phyloP scores from a whole-genome alignment of 1,140 invertebrate genomes.

The Brachionus asplanchnoidis region DNA sequence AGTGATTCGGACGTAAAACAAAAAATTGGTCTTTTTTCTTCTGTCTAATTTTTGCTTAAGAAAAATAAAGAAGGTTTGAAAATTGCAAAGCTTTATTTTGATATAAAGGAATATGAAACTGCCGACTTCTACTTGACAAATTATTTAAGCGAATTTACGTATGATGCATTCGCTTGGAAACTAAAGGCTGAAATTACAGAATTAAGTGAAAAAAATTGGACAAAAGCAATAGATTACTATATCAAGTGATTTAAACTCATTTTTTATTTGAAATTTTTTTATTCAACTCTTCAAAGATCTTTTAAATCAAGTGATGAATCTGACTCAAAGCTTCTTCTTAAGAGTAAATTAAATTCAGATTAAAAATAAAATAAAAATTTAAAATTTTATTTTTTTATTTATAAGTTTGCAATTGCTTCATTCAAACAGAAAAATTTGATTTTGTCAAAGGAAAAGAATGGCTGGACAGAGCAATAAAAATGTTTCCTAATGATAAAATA shows the following conservation, averaged over 20 bases:
- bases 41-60: background rate
- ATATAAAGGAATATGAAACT: constrained; percentile 27
- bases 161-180: constrained; percentile 32
- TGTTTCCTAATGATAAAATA: background rate
- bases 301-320: background rate
- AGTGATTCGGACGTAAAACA: background rate
- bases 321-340: background rate
- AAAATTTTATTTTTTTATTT: background rate
- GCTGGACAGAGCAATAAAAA: background rate
- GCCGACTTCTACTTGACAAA: constrained; percentile 17
- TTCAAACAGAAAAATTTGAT: background rate
- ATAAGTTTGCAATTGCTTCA: constrained; percentile 31
- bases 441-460: constrained; percentile 22
- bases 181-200: background rate
- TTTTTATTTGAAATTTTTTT: no score
- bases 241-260: background rate
- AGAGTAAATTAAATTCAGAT: background rate
- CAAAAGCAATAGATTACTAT: background rate
- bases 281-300: background rate
- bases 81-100: constrained; percentile 17
- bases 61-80: constrained; percentile 41
- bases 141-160: constrained; percentile 21
- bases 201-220: background rate
- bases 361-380: background rate
- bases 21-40: background rate